These are phyloP conservation scores for Rhabdornis inornatus DNA, from an alignment of 2,113 vertebrate species.

Conservation along the genomic window DNA sequence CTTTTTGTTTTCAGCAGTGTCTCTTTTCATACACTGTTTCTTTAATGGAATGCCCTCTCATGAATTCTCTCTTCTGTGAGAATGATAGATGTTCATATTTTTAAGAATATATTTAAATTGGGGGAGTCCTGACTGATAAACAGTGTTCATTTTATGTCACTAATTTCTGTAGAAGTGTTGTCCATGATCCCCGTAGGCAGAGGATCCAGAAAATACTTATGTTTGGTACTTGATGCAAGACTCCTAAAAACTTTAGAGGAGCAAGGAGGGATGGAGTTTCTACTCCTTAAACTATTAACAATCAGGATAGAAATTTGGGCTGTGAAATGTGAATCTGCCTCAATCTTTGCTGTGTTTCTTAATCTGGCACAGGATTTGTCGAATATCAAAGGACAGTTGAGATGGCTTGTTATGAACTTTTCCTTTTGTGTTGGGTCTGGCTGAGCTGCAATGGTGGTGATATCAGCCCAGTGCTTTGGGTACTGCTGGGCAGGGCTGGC, in stretches of 20 bases:
- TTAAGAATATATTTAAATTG: background rate
- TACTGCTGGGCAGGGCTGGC: background rate
- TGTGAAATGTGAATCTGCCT: background rate
- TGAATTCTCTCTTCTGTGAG: background rate
- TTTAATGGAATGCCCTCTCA: background rate
- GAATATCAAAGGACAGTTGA: background rate
- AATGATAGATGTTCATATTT: background rate
- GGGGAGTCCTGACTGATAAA: background rate
- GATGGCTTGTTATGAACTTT: background rate
- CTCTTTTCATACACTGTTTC: accelerated
- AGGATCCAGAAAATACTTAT: background rate
- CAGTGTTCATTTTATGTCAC: background rate
- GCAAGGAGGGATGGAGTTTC: background rate
- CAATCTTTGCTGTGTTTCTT: background rate
- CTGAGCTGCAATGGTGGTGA: background rate
- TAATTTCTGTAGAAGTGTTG: background rate
- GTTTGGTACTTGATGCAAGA: background rate
- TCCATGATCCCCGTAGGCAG: too few relatives aligned
- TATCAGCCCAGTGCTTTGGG: background rate
- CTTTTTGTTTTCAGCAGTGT: background rate
- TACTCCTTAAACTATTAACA: background rate
- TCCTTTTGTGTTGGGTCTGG: background rate
- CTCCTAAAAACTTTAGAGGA: background rate
- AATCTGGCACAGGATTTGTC: background rate
- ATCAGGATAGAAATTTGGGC: background rate